Percentiles rank a stretch among this genome's conserved stretches.
phyloP scores from a whole-genome alignment of 2,113 vertebrate species.

The Phaetusa simplex region DNA sequence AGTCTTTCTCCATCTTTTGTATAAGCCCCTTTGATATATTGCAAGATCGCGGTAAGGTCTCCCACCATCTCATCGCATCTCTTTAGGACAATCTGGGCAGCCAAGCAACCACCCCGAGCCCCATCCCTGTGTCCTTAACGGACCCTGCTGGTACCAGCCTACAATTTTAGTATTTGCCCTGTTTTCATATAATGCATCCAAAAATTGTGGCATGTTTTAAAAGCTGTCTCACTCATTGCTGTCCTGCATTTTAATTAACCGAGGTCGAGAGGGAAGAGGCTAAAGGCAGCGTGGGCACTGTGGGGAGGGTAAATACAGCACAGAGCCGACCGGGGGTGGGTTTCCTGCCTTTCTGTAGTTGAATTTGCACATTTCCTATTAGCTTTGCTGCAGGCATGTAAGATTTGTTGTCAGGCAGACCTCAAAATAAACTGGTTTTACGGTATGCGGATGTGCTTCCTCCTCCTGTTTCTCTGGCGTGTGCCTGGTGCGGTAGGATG shows the following conservation, averaged over 20 bases:
- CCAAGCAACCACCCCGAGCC: neutral
- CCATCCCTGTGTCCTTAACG: neutral
- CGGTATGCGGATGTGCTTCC: neutral
- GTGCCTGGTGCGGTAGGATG: neutral
- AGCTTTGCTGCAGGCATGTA: neutral
- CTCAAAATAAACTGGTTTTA: conserved; percentile 38
- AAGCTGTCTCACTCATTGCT: neutral
- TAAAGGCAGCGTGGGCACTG: neutral
- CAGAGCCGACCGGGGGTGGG: neutral
- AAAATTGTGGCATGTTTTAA: neutral
- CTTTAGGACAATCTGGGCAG: neutral
- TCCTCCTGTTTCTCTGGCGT: neutral
- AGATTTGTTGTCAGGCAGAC: neutral
- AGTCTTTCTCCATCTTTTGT: neutral
- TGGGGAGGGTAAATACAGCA: neutral
- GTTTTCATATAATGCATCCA: neutral
- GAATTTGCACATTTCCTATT: neutral
- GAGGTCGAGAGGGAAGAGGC: neutral
- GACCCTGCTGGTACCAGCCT: neutral
- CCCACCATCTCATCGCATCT: neutral
- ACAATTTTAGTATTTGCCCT: neutral
- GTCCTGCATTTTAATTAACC: accelerated
- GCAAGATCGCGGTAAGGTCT: neutral
- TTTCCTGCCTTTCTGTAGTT: neutral
- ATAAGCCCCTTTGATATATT: neutral